A percentile compares a stretch with the other conserved stretches of the same genome.
These are phyloP conservation scores for Archips crataeganus DNA, from an alignment of 2,888 invertebrate genomes.

Conservation along the genomic window DNA sequence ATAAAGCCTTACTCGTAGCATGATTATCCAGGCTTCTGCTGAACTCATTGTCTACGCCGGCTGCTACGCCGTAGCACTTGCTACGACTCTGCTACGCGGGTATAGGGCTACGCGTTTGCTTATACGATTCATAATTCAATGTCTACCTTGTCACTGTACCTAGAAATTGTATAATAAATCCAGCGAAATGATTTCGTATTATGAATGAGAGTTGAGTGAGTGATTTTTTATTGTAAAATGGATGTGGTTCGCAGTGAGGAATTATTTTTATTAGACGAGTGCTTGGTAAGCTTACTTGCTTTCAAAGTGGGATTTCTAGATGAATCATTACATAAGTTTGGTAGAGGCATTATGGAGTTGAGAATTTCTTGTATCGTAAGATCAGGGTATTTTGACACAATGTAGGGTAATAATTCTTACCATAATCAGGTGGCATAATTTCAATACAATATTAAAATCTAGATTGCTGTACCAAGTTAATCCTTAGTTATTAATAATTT, in stretches of 20 bases:
- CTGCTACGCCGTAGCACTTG: constrained; percentile 38
- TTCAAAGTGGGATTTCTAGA: not conserved
- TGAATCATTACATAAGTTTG: too few species aligned
- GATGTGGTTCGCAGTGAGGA: not conserved
- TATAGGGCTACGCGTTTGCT: not conserved
- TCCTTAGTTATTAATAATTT: too few species aligned
- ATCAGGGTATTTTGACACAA: too few species aligned
- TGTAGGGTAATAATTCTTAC: too few species aligned
- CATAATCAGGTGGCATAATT: too few species aligned
- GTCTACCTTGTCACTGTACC: not conserved
- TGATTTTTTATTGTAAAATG: constrained; percentile 13
- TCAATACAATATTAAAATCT: too few species aligned
- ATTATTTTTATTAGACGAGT: not conserved
- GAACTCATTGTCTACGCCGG: constrained; percentile 38
- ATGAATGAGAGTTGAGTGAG: constrained; percentile 10
- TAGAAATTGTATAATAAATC: constrained; percentile 10
- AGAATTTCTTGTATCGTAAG: too few species aligned
- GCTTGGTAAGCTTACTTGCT: not conserved
- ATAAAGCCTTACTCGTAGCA: constrained; percentile 26
- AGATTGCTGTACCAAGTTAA: too few species aligned
- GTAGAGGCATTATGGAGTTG: too few species aligned
- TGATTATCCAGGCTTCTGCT: constrained; percentile 23
- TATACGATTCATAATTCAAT: not conserved
- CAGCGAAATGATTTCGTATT: constrained; percentile 10
- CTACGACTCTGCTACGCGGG: constrained; percentile 13